Base-by-base conservation (phyloP, 1,140 invertebrate species). In the Calephelis virginiensis region DNA sequence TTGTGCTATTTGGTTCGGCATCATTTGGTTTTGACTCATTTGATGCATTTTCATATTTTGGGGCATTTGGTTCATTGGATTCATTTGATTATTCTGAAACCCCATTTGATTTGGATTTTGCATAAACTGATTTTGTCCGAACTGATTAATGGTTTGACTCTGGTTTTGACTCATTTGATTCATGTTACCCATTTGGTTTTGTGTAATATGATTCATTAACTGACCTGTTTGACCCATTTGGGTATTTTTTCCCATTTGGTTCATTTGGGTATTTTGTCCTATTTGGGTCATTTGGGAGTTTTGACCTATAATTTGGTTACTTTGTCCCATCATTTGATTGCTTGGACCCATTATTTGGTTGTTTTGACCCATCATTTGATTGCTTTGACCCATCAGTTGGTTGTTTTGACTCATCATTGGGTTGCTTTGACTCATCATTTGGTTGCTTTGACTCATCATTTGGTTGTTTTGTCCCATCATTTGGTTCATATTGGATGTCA, bases 381-480 rank as follows among this genome's bases (percentile, higher is more conserved):
- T 65, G 53, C 56, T 49, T 53, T 82, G 83, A 45, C 82, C 83
- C 8, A 74, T 66, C 46, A 80, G 78, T 65, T 88, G 85, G 76
- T 50, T 74, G 77, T 76, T 80, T 56, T 81, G 77, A 1, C 69
- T 66, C 66, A 81, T 69, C 6, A 82, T 59, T 50, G 38, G 53
- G 11, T 59, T 59, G 28, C 66, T 74, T 56, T 72, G 76, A 6
- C 70, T 66, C 72, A 85, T 80, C 64, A 84, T 82, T 11, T 81
- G 79, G 38, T 68, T 64, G 59, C 73, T 79, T 49, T 75, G 77
- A n/a, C 60, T 64, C 60, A 76, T 72, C 11, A 71, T 64, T 13
- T 71, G 63, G 10, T 37, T 43, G 63, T 65, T 65, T 65, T 65
- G 63, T 7, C 53, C 77, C 8, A 85, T 77, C 8, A 83, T 76